Conservation (phyloP, 2,797 vertebrate genomes). For the Lindbergichthys nudifrons region DNA sequence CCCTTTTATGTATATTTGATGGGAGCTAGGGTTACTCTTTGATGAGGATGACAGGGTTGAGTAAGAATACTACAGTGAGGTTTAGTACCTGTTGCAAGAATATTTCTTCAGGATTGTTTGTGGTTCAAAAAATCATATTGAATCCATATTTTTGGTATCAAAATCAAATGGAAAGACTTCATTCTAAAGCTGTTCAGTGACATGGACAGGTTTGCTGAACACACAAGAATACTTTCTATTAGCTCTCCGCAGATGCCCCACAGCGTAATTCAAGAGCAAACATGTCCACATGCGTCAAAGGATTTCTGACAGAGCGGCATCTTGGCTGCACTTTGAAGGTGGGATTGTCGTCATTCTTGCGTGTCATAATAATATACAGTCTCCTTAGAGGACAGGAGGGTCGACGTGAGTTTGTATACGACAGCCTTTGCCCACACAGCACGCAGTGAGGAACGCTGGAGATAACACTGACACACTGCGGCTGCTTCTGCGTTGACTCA, state of each 20-base stretch:
- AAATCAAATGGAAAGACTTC: neutral
- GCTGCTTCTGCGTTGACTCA: conserved; percentile 77
- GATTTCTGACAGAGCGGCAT: conserved; percentile 26
- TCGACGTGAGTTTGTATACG: conserved; percentile 37
- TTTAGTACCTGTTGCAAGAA: conserved; percentile 12
- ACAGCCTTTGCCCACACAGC: conserved; percentile 25
- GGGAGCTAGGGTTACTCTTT: conserved; percentile 36
- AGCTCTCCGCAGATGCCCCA: conserved; percentile 6
- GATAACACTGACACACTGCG: conserved; percentile 14
- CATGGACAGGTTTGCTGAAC: neutral
- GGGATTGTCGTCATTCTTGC: conserved; percentile 36
- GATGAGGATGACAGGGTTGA: conserved; percentile 37
- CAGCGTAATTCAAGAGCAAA: conserved; percentile 26
- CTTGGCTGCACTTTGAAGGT: conserved; percentile 29
- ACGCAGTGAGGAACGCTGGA: conserved; percentile 22
- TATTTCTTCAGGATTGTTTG: neutral
- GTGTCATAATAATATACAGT: conserved; percentile 32
- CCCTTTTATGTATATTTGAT: conserved; percentile 51
- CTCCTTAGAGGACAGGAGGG: conserved; percentile 19
- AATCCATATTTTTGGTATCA: neutral
- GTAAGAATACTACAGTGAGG: conserved; percentile 26
- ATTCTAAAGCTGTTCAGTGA: neutral
- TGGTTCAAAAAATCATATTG: neutral
- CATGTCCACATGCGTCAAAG: conserved; percentile 5
- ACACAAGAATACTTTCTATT: conserved; percentile 8